phyloP scores from a whole-genome alignment of 2,113 vertebrate species.

The Amblyornis subalaris region DNA sequence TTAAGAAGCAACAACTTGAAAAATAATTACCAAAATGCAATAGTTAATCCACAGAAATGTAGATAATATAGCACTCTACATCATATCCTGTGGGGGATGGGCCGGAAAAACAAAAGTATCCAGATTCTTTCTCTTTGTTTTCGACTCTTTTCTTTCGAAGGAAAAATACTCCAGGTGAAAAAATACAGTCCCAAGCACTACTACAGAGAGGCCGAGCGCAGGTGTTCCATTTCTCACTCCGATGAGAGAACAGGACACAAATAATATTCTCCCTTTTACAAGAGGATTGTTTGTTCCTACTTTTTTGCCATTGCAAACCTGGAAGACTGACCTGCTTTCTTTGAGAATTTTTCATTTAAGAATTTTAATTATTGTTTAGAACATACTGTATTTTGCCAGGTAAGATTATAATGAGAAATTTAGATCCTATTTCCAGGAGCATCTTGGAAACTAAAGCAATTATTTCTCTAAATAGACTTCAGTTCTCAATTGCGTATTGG shows the following conservation, averaged over 20 bases:
- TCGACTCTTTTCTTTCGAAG: background rate
- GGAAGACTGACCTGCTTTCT: slow-evolving; percentile 12
- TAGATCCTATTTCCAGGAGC: slow-evolving; percentile 47
- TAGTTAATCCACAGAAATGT: background rate
- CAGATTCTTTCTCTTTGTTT: background rate
- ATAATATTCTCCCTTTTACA: background rate
- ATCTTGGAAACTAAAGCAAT: slow-evolving; percentile 56
- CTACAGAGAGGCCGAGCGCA: background rate
- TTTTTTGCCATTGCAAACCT: background rate
- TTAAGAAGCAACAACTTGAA: background rate
- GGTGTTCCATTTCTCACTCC: slow-evolving; percentile 37
- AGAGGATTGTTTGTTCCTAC: slow-evolving; percentile 40
- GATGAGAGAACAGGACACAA: background rate
- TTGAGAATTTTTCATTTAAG: slow-evolving; percentile 41
- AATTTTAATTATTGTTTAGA: slow-evolving; percentile 45
- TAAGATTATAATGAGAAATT: slow-evolving; percentile 37
- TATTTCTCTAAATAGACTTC: slow-evolving; percentile 49
- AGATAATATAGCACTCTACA: background rate
- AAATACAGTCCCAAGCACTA: background rate
- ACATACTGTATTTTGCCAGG: slow-evolving; percentile 38
- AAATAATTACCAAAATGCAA: background rate
- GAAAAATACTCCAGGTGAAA: background rate
- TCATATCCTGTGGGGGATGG: background rate
- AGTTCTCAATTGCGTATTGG: slow-evolving; percentile 5
- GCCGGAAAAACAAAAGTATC: background rate